Evolutionary conservation across 2,113 vertebrate species (phyloP).

Genomic region (Erythrocercus mccallii): DNA sequence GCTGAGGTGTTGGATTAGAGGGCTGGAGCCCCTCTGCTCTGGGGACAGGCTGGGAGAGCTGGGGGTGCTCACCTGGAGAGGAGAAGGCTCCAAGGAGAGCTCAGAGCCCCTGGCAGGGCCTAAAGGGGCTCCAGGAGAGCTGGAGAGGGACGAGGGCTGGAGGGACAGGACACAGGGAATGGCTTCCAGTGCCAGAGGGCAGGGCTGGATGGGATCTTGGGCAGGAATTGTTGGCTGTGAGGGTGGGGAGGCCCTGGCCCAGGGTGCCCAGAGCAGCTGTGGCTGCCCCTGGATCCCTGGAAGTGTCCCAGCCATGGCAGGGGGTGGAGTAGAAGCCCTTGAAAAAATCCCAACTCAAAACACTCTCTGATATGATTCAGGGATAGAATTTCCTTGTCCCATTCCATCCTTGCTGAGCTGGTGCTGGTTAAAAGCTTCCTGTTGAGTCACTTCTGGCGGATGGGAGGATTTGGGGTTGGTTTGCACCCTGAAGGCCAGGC

Average conservation of each 20-base stretch:
- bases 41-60: neutral
- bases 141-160: neutral
- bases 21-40: neutral
- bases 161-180: neutral
- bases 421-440: slow-evolving; percentile 2
- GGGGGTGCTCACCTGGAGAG: neutral
- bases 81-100: neutral
- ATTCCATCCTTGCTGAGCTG: neutral
- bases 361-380: neutral
- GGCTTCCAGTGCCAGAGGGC: neutral
- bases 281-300: neutral
- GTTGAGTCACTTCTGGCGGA: neutral
- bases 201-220: neutral
- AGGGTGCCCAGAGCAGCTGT: neutral
- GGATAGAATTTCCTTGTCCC: neutral
- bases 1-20: neutral
- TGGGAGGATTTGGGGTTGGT: neutral
- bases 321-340: neutral
- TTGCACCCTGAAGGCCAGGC: neutral
- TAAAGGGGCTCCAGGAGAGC: neutral
- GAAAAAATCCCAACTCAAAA: neutral
- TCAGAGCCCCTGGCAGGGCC: neutral
- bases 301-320: neutral
- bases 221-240: accelerated
- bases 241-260: neutral